Base-by-base conservation (phyloP, 2,113 vertebrate genomes). In the Phalacrocorax brasilianus region DNA sequence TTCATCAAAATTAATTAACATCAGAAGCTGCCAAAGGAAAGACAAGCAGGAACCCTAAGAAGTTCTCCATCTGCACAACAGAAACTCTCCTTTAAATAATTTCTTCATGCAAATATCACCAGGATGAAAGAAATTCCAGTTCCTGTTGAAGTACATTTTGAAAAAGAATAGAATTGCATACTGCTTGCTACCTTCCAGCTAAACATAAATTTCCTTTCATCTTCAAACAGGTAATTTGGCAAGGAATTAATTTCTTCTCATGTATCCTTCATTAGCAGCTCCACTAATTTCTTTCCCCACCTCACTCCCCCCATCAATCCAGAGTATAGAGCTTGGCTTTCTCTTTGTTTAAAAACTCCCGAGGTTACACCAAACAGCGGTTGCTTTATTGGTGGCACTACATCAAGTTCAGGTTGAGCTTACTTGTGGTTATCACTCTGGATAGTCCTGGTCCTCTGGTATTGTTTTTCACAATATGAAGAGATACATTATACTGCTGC, bases 401-500 rank as follows among this genome's bases (percentile, higher is more conserved):
- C 27, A 40, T 7, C 50, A 59, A n/a, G 52, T 2, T 7, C 6
- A 40, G 33, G 17, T 11, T 58, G 27, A 92, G 96, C 99, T 99
- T 97, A 99, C 99, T 99, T 95, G 99, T 99, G 72, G 99, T 97
- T 35, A 99, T 98, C 53, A 98, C 98, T 92, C 95, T 99, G 63
- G 98, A 99, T 20, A 99, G 96, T 28, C 98, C 98, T 5, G 99
- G 99, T 83, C 99, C 99, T 28, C 98, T 98, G 53, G 98, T 99
- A 26, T 99, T 99, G 97, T 99, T 99, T 94, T 99, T 99, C 97
- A 99, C 98, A 5, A 99, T 98, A 76, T 99, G 98, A 88, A 99
- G 98, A 45, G 99, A 99, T 92, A 99, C 99, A 84, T 99, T 99
- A 61, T 99, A 99, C 68, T 99, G 99, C 38, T 99, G 99, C 52